Base-by-base conservation (phyloP, 35 echinoderm and acorn worm species). In the Ptychodera flava region DNA sequence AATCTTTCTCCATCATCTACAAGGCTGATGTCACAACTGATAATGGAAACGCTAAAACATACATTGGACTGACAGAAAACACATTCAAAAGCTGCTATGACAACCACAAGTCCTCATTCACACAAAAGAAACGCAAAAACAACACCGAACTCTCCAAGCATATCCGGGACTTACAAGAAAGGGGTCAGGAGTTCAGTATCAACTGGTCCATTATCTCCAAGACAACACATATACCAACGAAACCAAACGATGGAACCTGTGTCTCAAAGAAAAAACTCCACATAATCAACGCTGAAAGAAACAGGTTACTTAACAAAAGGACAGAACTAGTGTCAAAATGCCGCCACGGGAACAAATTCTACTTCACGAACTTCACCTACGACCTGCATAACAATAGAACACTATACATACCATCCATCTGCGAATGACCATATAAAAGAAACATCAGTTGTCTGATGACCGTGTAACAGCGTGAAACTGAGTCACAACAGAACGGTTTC, bases 21-120 rank as follows among this genome's bases (percentile, higher is more conserved):
- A 82, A 83, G 80, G 87, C 87, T 1, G 75, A 34, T 15, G 87
- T 89, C 31, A 83, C 88, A 1, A 76, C n/a, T n/a, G 83, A 85
- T 32, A 85, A 36, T 31, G 28, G 1, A 12, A 85, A 36, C 36
- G 37, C 36, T 31, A 37, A 85, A 85, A 85, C 83, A 35, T 30
- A 78, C 45, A 33, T 86, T 76, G 85, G 85, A 86, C 32, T 86
- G 52, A 86, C 85, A 16, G 85, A 86, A 35, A 78, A 86, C 85
- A 86, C 0, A 16, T 86, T 86, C 85, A 86, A 78, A 86, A 86
- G 29, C 10, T 78, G 85, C 27, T 85, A 85, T 36, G 53, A 52
- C 27, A 36, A 36, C 30, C 35, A 86, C 76, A 78, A 45, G 31
- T 78, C 16, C 36, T 38, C 34, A 10, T 86, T 86, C 31, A 76